A percentile compares a stretch with the other conserved stretches of the same genome.
Evolutionary conservation across 2,113 vertebrate genomes (phyloP).

Genomic region (Condylura cristata): DNA sequence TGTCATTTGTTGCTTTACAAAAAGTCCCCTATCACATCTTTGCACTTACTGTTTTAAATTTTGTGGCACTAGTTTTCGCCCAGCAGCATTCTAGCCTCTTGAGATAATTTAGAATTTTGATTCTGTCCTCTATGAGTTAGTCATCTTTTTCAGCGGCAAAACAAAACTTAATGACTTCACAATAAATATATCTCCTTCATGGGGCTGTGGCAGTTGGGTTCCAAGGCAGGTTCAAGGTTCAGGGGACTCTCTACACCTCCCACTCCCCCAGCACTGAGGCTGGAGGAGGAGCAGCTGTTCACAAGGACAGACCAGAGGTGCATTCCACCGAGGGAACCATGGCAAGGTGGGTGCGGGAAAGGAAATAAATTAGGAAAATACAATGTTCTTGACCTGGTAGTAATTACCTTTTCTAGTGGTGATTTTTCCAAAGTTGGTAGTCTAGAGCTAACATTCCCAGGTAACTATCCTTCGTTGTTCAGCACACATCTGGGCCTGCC

Average conservation of each 20-base stretch:
- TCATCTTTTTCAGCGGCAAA: background rate
- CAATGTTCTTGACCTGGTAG: background rate
- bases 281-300: background rate
- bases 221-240: background rate
- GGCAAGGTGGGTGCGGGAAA: background rate
- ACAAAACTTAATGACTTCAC: background rate
- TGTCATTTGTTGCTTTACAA: background rate
- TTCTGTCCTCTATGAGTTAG: background rate
- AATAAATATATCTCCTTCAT: background rate
- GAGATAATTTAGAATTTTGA: background rate
- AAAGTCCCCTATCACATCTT: background rate
- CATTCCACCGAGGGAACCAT: background rate
- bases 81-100: background rate
- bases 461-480: background rate
- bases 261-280: background rate
- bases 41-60: background rate
- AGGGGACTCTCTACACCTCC: fast-evolving
- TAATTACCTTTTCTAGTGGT: background rate
- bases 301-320: background rate
- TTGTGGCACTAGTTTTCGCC: background rate
- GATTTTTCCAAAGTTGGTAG: background rate
- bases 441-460: background rate
- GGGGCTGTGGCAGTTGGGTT: background rate
- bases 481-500: background rate
- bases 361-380: background rate